Evolutionary conservation across 2,888 invertebrate species (phyloP).

Genomic region (Anagyrus pseudococci): DNA sequence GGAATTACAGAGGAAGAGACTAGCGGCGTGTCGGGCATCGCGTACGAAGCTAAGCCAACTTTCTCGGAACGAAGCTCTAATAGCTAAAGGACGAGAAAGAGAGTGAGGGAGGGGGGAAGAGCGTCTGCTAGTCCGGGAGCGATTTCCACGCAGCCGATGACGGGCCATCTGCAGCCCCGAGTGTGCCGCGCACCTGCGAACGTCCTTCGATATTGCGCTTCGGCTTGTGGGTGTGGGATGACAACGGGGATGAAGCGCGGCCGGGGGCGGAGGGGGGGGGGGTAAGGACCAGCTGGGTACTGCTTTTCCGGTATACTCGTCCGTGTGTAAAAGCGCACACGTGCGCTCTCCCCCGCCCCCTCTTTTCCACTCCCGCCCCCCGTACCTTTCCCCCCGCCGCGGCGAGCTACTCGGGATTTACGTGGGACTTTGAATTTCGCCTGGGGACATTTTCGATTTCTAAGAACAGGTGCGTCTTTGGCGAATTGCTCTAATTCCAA

Average conservation of each 20-base stretch:
- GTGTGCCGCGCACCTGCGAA: slow-evolving; percentile 54
- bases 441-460: background rate
- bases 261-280: background rate
- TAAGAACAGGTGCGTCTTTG: background rate
- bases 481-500: background rate
- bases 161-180: slow-evolving; percentile 50
- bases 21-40: background rate
- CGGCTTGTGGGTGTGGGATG: background rate
- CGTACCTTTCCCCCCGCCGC: too few species aligned
- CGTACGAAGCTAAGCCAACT: background rate
- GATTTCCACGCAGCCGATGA: slow-evolving; percentile 45
- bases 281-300: too few species aligned
- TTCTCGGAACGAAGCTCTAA: background rate
- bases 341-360: background rate
- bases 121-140: background rate
- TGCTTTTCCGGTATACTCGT: background rate
- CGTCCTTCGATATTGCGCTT: slow-evolving; percentile 49
- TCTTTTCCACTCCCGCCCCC: too few species aligned
- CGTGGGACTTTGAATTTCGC: slow-evolving; percentile 18
- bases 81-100: background rate
- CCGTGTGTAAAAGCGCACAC: background rate
- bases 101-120: background rate
- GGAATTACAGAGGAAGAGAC: too few species aligned
- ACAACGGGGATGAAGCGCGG: background rate
- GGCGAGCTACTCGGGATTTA: background rate